Conservation (phyloP, 1,140 invertebrate species). For the Zaprionus capensis region DNA sequence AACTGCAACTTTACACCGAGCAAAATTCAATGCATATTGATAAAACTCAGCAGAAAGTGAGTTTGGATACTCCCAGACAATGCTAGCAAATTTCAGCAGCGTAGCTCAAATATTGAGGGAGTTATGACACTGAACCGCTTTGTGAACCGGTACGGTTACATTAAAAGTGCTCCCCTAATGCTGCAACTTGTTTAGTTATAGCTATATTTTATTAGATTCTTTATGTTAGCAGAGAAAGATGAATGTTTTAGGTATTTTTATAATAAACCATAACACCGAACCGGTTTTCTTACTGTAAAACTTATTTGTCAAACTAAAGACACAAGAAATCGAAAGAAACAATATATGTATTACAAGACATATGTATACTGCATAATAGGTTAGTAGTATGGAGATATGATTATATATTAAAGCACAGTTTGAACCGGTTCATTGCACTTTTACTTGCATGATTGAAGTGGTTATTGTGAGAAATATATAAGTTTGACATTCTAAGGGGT, state of each 20-base stretch:
- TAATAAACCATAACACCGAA: no score
- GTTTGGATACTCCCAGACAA: neutral
- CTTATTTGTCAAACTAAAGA: no score
- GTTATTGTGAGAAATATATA: neutral
- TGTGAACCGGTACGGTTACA: constrained; percentile 7
- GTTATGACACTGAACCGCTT: constrained; percentile 6
- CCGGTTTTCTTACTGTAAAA: no score
- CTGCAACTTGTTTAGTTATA: no score
- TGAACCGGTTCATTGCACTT: neutral
- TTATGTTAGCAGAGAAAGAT: no score
- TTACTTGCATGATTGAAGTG: neutral
- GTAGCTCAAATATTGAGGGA: neutral
- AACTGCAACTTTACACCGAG: constrained; percentile 17
- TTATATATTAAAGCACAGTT: neutral
- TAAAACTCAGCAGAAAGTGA: neutral
- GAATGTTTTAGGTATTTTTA: no score
- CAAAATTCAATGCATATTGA: neutral
- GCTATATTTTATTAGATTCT: no score
- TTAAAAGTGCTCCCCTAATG: neutral
- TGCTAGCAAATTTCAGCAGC: neutral
- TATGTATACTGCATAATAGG: no score
- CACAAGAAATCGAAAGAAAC: neutral
- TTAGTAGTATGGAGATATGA: neutral
- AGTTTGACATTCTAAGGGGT: neutral
- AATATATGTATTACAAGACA: neutral